Evolutionary conservation across 2,797 vertebrate species (phyloP), one percentile per base, ranked within the genome.

Genomic region (Macropus fuliginosus): DNA sequence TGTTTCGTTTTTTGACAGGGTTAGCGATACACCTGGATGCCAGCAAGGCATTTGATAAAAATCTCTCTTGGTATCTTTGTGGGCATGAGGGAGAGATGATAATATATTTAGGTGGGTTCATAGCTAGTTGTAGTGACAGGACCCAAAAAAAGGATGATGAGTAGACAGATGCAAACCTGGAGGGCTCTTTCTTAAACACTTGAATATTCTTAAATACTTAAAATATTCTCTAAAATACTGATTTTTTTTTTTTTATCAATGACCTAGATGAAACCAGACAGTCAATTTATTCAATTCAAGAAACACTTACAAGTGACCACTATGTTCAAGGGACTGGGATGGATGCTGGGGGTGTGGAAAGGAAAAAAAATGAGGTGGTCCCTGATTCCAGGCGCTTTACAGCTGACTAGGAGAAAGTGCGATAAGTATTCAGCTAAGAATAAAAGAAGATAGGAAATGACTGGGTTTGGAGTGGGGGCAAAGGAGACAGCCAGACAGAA

Each of bases 401-500:
- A 34, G 31, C 14, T 66, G 62, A 14, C 62, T n/a, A n/a, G 34
- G 74, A 21, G 21, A 81, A 81, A 40, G 40, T 3, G 46, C 3
- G 21, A 27, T 21, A 81, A 46, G 40, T 46, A 46, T 2, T 21
- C 21, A 27, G 18, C 74, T 46, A 46, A 81, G n/a, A 46, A 24
- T 27, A 24, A 46, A 24, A 52, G 92, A 66, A 92, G 56, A 91
- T 24, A 90, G 50, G 74, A 91, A 91, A 5, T 12, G 27, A 46
- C 24, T 40, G 34, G 16, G 34, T 1, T 16, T n/a, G 34, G 62
- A 27, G 34, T 91, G 28, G 27, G 29, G 54, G 52, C 34, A 94
- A n/a, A 91, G 59, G 59, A 93, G 56, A 96, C 62, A 92, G 56
- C 87, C 66, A 55, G 66, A 91, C 11, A 28, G 18, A 40, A 81